These are phyloP conservation scores for Orthosia incerta DNA, from an alignment of 2,888 invertebrate genomes.

Conservation along the genomic window DNA sequence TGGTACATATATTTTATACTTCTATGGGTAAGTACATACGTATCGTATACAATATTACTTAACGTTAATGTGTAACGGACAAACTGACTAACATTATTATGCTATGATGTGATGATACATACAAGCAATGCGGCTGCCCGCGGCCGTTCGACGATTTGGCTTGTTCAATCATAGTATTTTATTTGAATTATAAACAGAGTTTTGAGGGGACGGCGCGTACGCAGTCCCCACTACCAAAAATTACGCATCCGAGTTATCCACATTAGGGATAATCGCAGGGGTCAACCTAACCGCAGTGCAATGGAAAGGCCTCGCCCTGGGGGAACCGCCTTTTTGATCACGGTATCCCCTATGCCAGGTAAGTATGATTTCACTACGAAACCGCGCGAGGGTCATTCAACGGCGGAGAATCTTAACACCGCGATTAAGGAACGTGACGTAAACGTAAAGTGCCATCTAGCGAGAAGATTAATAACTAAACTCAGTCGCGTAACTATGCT, in stretches of 20 bases:
- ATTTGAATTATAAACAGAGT: no score
- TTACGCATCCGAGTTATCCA: slow-evolving; percentile 34
- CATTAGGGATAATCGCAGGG: slow-evolving; percentile 35
- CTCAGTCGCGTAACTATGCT: no score
- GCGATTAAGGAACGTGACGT: slow-evolving; percentile 22
- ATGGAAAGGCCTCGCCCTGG: slow-evolving; percentile 28
- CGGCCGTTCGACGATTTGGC: no score
- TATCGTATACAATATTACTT: no score
- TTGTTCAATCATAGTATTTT: no score
- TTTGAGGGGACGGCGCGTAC: slow-evolving; percentile 12
- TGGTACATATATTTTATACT: no score
- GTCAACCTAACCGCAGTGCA: slow-evolving; percentile 33
- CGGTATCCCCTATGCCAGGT: slow-evolving; percentile 33
- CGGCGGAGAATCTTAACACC: slow-evolving; percentile 26
- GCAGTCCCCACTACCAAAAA: slow-evolving; percentile 31
- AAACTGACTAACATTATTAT: no score
- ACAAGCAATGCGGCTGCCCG: no score
- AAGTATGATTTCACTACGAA: slow-evolving; percentile 10
- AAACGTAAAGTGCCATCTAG: slow-evolving; percentile 34
- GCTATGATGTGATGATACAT: no score
- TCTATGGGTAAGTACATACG: no score
- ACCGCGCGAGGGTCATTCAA: slow-evolving; percentile 1
- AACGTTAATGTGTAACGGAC: no score
- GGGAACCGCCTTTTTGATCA: slow-evolving; percentile 31
- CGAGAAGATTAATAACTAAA: background rate